These are phyloP conservation scores for Tragopan temminckii DNA, from an alignment of 2,797 vertebrate genomes.

Conservation along the genomic window DNA sequence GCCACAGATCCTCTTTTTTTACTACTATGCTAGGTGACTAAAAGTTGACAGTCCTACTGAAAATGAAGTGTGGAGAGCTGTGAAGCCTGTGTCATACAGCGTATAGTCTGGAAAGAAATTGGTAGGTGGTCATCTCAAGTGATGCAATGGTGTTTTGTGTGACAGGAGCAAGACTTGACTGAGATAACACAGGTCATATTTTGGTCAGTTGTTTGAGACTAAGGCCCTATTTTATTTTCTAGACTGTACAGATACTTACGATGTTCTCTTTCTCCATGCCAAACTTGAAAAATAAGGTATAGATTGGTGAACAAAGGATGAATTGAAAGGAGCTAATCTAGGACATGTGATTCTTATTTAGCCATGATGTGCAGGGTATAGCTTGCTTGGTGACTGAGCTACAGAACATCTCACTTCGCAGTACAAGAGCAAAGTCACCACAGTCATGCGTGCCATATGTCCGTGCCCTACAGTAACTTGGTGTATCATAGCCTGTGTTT, in stretches of 20 bases:
- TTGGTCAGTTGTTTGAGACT: neutral
- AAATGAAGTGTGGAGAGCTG: neutral
- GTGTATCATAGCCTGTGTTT: neutral
- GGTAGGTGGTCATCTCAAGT: neutral
- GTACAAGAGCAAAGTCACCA: fast-evolving
- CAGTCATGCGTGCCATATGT: neutral
- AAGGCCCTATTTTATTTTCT: neutral
- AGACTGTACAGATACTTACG: neutral
- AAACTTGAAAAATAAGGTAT: neutral
- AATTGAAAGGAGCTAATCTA: neutral
- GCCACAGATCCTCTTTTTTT: neutral
- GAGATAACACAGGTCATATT: neutral
- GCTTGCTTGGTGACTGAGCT: neutral
- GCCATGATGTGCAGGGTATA: neutral
- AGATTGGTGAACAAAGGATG: neutral
- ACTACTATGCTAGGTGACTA: neutral
- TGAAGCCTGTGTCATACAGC: fast-evolving
- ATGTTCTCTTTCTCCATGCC: neutral
- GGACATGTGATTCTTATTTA: neutral
- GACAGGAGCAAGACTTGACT: neutral
- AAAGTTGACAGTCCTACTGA: neutral
- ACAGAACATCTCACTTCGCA: neutral
- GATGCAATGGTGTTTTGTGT: neutral
- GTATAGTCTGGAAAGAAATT: neutral
- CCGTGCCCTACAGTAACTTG: neutral